These are phyloP conservation scores for Lithophane ornitopus DNA, from an alignment of 2,888 invertebrate genomes.

Conservation along the genomic window DNA sequence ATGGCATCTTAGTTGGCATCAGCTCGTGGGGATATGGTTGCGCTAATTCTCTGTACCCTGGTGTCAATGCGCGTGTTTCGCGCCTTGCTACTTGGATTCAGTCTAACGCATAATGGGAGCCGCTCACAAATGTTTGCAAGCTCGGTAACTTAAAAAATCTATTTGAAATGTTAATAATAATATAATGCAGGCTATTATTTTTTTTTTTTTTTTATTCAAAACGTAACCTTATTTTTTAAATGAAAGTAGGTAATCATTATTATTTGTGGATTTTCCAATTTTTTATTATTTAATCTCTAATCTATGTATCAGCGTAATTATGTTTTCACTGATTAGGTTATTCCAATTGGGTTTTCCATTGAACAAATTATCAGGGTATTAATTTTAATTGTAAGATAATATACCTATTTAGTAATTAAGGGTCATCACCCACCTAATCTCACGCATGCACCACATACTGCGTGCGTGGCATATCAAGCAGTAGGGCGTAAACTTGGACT, in stretches of 20 bases:
- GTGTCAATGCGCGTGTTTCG: conserved; percentile 75
- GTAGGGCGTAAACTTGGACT: too few species aligned
- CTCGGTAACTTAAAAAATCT: not conserved
- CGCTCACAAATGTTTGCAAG: not conserved
- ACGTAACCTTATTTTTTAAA: not conserved
- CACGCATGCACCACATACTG: not conserved
- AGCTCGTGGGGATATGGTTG: conserved; percentile 73
- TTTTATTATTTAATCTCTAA: conserved; percentile 7
- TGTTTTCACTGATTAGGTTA: conserved; percentile 27
- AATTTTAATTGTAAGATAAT: conserved; percentile 42
- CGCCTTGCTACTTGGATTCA: conserved; percentile 74
- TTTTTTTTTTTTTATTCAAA: not conserved
- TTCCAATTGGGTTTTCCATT: conserved; percentile 37
- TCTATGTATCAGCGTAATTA: not conserved
- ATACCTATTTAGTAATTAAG: not conserved
- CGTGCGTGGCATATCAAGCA: not conserved
- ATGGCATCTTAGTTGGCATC: conserved; percentile 70
- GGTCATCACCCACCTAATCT: conserved; percentile 1
- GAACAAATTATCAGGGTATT: conserved; percentile 40
- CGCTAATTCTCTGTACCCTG: conserved; percentile 67
- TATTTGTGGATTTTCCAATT: not conserved
- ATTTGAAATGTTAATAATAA: not conserved
- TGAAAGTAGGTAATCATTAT: not conserved
- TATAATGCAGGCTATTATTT: not conserved
- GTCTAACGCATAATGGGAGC: conserved; percentile 55